phyloP scores from a whole-genome alignment of 2,797 vertebrate genomes.

The Morelia viridis region DNA sequence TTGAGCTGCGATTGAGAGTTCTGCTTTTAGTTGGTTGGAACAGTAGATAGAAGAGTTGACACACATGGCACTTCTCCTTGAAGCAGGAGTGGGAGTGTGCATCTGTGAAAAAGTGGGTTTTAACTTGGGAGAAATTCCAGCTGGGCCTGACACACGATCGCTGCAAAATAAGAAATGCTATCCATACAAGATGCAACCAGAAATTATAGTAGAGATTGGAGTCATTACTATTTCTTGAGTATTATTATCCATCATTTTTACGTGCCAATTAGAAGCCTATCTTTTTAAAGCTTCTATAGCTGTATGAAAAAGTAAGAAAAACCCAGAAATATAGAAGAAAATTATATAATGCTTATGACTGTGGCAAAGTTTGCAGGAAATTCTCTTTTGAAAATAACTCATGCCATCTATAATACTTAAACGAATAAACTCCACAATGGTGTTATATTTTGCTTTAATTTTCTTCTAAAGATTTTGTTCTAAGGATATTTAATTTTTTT shows the following conservation, averaged over 20 bases:
- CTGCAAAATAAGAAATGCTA: not conserved
- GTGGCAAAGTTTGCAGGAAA: not conserved
- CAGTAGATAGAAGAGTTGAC: not conserved
- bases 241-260: not conserved
- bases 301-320: not conserved
- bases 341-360: not conserved
- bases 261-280: not conserved
- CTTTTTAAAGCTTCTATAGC: not conserved
- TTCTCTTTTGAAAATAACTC: not conserved
- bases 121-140: not conserved
- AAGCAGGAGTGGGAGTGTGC: not conserved
- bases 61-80: not conserved
- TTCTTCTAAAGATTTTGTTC: constrained; percentile 23
- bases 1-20: not conserved
- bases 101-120: not conserved
- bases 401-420: not conserved
- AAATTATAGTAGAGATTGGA: not conserved
- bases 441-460: constrained; percentile 34
- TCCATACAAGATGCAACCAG: not conserved
- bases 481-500: constrained; percentile 32
- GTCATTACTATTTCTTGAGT: too few species aligned
- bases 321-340: not conserved
- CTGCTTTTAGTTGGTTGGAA: not conserved
- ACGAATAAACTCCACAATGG: not conserved
- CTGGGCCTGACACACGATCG: too few species aligned